These are phyloP conservation scores for Nyctereutes procyonoides DNA, from an alignment of 2,113 vertebrate genomes.

Conservation along the genomic window DNA sequence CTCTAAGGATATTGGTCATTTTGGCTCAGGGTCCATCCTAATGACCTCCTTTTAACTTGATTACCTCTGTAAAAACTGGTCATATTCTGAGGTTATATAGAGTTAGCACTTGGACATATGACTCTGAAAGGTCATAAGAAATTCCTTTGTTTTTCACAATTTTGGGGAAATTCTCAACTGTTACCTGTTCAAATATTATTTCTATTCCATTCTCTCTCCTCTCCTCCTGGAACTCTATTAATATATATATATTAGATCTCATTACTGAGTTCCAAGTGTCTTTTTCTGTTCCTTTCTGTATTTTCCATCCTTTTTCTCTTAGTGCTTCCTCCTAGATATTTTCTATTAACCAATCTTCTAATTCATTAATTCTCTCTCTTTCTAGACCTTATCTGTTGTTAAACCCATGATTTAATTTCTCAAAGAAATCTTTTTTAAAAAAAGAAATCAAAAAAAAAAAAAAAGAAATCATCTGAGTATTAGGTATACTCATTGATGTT, in stretches of 20 bases:
- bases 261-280: background rate
- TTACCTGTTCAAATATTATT: background rate
- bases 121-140: background rate
- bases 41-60: background rate
- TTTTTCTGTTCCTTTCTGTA: background rate
- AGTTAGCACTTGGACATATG: background rate
- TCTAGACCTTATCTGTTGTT: background rate
- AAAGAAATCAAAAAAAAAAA: no score
- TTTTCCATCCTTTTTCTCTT: background rate
- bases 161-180: background rate
- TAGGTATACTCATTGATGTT: background rate
- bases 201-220: background rate
- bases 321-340: background rate
- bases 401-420: background rate
- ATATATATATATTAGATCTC: background rate
- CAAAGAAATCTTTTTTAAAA: no score
- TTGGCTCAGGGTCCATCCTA: background rate
- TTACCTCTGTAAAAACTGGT: background rate
- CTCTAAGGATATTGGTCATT: background rate
- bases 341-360: background rate
- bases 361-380: conserved; percentile 21
- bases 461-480: background rate
- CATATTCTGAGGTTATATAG: background rate
- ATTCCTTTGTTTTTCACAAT: background rate
- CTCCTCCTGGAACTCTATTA: background rate